Percentiles rank a stretch among this genome's conserved stretches.
These are phyloP conservation scores for Cotesia vestalis DNA, from an alignment of 1,140 invertebrate genomes.

Conservation along the genomic window DNA sequence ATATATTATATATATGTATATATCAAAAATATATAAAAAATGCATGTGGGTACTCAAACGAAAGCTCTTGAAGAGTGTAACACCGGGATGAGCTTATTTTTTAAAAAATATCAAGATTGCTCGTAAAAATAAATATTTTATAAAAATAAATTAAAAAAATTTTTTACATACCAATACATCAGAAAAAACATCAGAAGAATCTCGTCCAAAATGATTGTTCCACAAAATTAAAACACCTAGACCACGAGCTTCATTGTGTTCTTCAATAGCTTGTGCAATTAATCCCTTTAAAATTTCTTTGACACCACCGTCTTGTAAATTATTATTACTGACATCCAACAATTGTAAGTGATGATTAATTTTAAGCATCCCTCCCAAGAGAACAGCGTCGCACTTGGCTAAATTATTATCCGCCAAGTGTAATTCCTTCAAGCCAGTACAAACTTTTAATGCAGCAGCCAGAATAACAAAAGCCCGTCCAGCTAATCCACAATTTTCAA, in stretches of 20 bases:
- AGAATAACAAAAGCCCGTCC: constrained; percentile 74
- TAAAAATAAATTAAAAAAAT: constrained; percentile 15
- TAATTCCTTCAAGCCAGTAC: constrained; percentile 81
- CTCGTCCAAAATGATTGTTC: constrained; percentile 85
- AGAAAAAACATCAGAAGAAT: constrained; percentile 73
- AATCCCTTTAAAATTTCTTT: constrained; percentile 78
- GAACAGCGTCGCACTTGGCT: constrained; percentile 77
- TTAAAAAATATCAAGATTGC: too few relatives aligned
- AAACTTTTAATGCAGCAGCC: constrained; percentile 82
- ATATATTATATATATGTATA: too few relatives aligned
- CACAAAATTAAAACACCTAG: constrained; percentile 83
- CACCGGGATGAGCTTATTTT: too few relatives aligned
- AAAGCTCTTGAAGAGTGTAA: too few relatives aligned
- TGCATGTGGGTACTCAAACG: too few relatives aligned
- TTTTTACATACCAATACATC: constrained; percentile 71
- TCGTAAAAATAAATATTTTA: too few relatives aligned
- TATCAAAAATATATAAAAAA: too few relatives aligned
- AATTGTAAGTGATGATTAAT: constrained; percentile 78
- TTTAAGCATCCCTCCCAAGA: constrained; percentile 76
- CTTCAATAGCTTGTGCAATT: constrained; percentile 70
- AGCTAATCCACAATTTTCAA: constrained; percentile 77
- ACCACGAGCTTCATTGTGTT: constrained; percentile 64
- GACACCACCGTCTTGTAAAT: constrained; percentile 78
- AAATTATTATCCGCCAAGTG: constrained; percentile 86
- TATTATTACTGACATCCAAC: constrained; percentile 82